These are phyloP conservation scores for Pollachius pollachius DNA, from an alignment of 2,113 vertebrate genomes.

Conservation along the genomic window DNA sequence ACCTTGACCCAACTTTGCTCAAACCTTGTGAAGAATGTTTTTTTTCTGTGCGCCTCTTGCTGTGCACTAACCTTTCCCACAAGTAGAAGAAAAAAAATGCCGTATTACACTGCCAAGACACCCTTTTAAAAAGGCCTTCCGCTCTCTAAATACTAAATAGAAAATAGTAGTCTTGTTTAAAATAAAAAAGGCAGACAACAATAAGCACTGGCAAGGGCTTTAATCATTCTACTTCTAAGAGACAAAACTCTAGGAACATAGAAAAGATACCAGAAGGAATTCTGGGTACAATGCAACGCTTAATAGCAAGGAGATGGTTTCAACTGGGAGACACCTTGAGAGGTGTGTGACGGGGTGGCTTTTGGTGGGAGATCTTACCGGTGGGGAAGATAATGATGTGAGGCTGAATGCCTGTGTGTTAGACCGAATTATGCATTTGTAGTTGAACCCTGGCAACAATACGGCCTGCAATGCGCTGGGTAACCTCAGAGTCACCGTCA, in stretches of 20 bases:
- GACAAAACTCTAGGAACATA: constrained; percentile 46
- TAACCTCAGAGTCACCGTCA: too few species aligned
- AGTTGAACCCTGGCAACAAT: too few species aligned
- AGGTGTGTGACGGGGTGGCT: constrained; percentile 29
- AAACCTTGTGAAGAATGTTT: constrained; percentile 51
- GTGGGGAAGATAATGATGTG: too few species aligned
- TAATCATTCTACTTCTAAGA: constrained; percentile 57
- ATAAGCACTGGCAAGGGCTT: constrained; percentile 41
- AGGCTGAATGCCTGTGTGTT: too few species aligned
- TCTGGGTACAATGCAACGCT: constrained; percentile 27
- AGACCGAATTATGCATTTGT: too few species aligned
- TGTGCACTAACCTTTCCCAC: constrained; percentile 55
- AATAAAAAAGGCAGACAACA: constrained; percentile 30
- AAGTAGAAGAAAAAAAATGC: constrained; percentile 40
- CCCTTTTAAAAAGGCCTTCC: constrained; percentile 43
- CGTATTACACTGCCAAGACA: constrained; percentile 48
- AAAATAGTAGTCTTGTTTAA: constrained; percentile 49
- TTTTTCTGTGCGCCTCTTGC: constrained; percentile 40
- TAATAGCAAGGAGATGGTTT: constrained; percentile 55
- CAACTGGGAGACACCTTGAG: constrained; percentile 56
- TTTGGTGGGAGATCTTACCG: constrained; percentile 38
- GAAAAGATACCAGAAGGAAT: constrained; percentile 50
- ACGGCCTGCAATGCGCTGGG: too few species aligned
- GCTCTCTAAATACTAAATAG: constrained; percentile 42
- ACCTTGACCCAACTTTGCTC: constrained; percentile 62